A percentile compares a stretch with the other conserved stretches of the same genome.
phyloP scores from a whole-genome alignment of 2,888 invertebrate species.

The Leucophora obtusa region DNA sequence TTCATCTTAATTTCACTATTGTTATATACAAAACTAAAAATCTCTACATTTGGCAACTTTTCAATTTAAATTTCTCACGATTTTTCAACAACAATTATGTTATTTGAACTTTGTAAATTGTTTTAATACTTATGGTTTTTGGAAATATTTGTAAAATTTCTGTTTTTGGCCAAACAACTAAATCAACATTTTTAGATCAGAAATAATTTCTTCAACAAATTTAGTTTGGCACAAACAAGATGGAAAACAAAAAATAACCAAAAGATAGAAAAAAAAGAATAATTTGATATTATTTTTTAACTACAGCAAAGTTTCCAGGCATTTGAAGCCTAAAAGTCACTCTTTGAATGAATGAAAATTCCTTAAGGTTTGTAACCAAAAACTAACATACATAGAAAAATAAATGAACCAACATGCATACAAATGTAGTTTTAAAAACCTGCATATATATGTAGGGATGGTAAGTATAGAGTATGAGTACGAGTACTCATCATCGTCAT shows the following conservation, averaged over 20 bases:
- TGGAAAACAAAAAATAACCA: neutral
- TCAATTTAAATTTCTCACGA: constrained; percentile 56
- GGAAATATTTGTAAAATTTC: neutral
- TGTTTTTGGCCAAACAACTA: constrained; percentile 29
- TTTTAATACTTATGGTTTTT: constrained; percentile 42
- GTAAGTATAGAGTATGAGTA: too few relatives aligned
- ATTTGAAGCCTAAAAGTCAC: constrained; percentile 43
- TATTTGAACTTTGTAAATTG: constrained; percentile 44
- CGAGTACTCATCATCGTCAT: constrained; percentile 25
- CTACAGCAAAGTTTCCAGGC: constrained; percentile 40
- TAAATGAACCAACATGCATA: constrained; percentile 38
- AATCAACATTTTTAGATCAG: constrained; percentile 38
- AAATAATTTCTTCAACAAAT: constrained; percentile 34
- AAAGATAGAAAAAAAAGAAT: constrained; percentile 27
- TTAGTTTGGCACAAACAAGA: constrained; percentile 43
- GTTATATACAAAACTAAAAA: neutral
- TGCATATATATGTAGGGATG: neutral
- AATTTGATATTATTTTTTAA: constrained; percentile 47
- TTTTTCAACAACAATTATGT: constrained; percentile 38
- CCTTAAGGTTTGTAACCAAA: constrained; percentile 34
- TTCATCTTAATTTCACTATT: neutral
- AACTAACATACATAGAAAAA: neutral
- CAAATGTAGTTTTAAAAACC: constrained; percentile 6
- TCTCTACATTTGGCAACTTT: constrained; percentile 36
- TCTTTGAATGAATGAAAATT: constrained; percentile 28